These are phyloP conservation scores for Pteruthius melanotis DNA, from an alignment of 2,113 vertebrate genomes.

Conservation along the genomic window DNA sequence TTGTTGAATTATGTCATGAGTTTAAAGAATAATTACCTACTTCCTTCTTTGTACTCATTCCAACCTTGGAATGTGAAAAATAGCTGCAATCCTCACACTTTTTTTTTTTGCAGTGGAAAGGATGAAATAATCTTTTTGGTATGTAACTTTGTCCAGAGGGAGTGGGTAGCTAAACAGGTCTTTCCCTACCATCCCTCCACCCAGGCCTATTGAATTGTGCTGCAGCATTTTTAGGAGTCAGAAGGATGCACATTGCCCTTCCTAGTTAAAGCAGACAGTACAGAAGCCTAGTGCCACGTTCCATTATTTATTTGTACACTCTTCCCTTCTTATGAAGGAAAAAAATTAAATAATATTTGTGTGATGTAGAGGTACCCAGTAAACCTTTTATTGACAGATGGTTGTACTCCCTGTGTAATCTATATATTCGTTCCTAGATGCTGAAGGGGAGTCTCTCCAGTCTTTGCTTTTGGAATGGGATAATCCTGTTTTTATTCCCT, in stretches of 20 bases:
- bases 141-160: slow-evolving; percentile 40
- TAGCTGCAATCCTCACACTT: slow-evolving; percentile 26
- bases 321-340: neutral
- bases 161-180: slow-evolving; percentile 8
- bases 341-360: neutral
- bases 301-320: neutral
- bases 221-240: neutral
- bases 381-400: neutral
- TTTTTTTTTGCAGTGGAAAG: neutral
- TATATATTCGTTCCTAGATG: slow-evolving; percentile 45
- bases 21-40: slow-evolving; percentile 56
- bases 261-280: neutral
- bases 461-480: slow-evolving; percentile 87
- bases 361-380: neutral
- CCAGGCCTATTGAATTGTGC: neutral
- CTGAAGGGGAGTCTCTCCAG: slow-evolving; percentile 70
- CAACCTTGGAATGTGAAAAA: slow-evolving; percentile 43
- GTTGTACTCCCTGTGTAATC: neutral
- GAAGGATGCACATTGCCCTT: neutral
- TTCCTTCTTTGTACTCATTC: slow-evolving; percentile 48
- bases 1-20: slow-evolving; percentile 45
- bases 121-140: slow-evolving; percentile 42
- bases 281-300: neutral
- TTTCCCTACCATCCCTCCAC: neutral
- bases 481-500: slow-evolving; percentile 90